Evolutionary conservation across 2,113 vertebrate genomes (phyloP).

Genomic region (Hyperoodon ampullatus): DNA sequence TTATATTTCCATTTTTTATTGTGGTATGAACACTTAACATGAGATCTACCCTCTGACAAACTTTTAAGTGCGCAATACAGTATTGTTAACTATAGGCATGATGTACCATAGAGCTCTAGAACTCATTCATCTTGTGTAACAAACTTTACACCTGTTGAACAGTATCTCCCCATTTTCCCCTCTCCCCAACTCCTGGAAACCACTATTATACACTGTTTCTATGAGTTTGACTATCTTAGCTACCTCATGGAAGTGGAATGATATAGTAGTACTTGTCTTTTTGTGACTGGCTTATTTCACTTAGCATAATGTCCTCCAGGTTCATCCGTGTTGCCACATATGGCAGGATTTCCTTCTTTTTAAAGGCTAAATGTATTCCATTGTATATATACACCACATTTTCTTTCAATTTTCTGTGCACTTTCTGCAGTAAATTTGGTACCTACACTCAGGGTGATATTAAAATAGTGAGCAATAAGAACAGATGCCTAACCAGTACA

Average conservation of each 20-base stretch:
- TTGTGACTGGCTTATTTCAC: not conserved
- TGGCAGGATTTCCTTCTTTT: constrained; percentile 10
- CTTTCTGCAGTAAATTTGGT: constrained; percentile 41
- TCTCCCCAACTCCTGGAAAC: not conserved
- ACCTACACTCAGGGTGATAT: not conserved
- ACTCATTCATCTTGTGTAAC: not conserved
- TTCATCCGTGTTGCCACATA: not conserved
- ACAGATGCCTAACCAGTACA: not conserved
- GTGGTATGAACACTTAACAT: not conserved
- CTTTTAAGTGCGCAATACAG: not conserved
- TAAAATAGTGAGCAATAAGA: constrained; percentile 39
- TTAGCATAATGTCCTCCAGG: not conserved
- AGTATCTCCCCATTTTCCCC: not conserved
- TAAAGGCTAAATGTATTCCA: not conserved
- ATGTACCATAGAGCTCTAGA: not conserved
- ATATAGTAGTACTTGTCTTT: not conserved
- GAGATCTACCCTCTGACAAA: not conserved
- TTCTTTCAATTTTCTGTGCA: constrained; percentile 2
- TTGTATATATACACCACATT: not conserved
- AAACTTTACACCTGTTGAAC: not conserved
- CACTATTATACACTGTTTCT: not conserved
- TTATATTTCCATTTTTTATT: not conserved
- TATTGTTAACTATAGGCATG: not conserved
- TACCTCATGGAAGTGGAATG: not conserved
- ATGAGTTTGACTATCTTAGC: not conserved